Evolutionary conservation across 2,888 invertebrate genomes (phyloP), one percentile per base, ranked within the genome.

Genomic region (Pollenia griseotomentosa): DNA sequence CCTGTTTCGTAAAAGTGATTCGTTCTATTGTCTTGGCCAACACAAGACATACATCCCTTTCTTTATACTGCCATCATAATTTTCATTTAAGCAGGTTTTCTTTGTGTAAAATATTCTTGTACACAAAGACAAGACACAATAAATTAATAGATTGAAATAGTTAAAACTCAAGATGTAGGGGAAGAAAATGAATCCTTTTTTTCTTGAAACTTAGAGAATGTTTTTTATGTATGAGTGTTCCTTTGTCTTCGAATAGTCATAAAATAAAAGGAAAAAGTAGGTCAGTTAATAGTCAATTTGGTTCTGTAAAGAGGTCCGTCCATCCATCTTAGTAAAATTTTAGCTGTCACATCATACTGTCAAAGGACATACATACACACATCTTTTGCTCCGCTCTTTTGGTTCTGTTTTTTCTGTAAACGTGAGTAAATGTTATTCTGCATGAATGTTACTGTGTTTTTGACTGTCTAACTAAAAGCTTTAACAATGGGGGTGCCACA

Each of bases 241-340:
- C 16, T 68, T 8, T 42, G 63, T 33, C 6, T 63, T 9, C 65
- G 71, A 81, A 73, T 81, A 73, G 81, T 65, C 73, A 73, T 81
- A 46, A 81, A 73, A 70, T 61, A 83, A 73, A 73, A 33, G 68
- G 23, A 73, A 65, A 73, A 83, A 73, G 46, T 78, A 73, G 77
- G 83, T 83, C 77, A 83, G 71, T 65, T 57, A 71, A 66, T 65
- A 78, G 63, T 61, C 79, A 63, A 77, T 44, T 48, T 61, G 61
- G 71, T 63, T 78, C n/a, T 16, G n/a, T 23, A 70, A 44, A 63
- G 63, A 57, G 57, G 40, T 33, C 65, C 57, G 40, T 33, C 65
- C 57, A 83, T 77, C 42, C 48, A 59, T 65, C 57, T 65, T 70
- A 71, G 63, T 63, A 77, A 71, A 71, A 14, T 78, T 77, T 77